Conservation (phyloP, 2,113 vertebrate genomes). For the Gnathonemus echidnorhynchus region DNA sequence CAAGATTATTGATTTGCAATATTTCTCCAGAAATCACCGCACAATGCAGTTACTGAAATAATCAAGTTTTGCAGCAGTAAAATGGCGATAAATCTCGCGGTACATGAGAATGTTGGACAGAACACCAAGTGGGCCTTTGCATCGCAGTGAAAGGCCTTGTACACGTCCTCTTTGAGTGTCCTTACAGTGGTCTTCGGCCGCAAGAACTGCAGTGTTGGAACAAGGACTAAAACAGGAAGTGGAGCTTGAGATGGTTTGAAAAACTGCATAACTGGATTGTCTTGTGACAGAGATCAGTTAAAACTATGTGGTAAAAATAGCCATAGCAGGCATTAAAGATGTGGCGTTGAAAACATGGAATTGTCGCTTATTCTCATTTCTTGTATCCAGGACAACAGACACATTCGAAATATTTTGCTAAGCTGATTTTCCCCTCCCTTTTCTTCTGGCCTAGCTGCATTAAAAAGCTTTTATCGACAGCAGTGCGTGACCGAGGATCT, state of each 20-base stretch:
- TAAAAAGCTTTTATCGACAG: neutral
- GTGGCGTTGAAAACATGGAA: neutral
- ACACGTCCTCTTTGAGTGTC: neutral
- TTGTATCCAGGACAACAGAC: slow-evolving; percentile 3
- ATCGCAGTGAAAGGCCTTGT: neutral
- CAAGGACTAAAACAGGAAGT: neutral
- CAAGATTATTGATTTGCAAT: slow-evolving; percentile 25
- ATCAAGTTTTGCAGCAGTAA: neutral
- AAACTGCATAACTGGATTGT: neutral
- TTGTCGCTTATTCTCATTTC: neutral
- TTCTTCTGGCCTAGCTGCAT: neutral
- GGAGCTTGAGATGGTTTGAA: neutral
- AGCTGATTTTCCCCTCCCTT: neutral
- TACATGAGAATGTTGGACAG: neutral
- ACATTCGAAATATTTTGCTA: neutral
- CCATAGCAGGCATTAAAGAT: neutral
- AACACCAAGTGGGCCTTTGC: neutral
- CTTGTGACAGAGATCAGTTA: slow-evolving; percentile 8
- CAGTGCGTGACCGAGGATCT: neutral
- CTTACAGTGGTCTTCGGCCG: neutral
- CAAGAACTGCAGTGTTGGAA: neutral
- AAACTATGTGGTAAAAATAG: neutral
- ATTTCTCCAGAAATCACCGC: slow-evolving; percentile 12
- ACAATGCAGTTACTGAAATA: slow-evolving; percentile 16
- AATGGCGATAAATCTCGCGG: neutral